Evolutionary conservation across 2,113 vertebrate genomes (phyloP), one percentile per base, ranked within the genome.

Genomic region (Machaerirhynchus nigripectus): DNA sequence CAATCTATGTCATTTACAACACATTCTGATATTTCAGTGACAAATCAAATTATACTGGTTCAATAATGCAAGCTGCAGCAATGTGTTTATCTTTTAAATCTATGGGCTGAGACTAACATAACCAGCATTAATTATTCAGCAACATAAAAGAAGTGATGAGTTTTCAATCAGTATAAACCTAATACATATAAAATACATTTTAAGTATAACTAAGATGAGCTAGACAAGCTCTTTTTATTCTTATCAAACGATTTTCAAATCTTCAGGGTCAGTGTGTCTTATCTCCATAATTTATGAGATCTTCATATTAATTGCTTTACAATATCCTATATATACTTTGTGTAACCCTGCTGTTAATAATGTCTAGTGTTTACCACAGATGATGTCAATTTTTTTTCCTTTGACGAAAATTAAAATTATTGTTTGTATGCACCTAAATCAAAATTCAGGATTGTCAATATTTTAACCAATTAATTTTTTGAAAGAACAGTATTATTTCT

Each of bases 51-150:
- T 56, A 73, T 28, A 61, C 14, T 35, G 39, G 44, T 37, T 91
- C 78, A 82, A 64, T 49, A 44, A 7, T 31, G 11, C n/a, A 74
- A 84, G 26, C 22, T 56, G 39, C 87, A 91, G 85, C 78, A 91
- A 73, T 35, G 81, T 74, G 70, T 69, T 96, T 69, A 23, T 49
- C 35, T 90, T 88, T 68, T 70, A 94, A 95, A 69, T 35, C 33
- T 81, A 31, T 63, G 3, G 33, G 49, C 30, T 35, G 57, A 92
- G 37, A 96, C 55, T 87, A 91, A 90, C 11, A 91, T 46, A 40
- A 81, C 50, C 37, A 69, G 31, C 87, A 74, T 88, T 96, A 78
- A 94, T 91, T 84, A 93, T 46, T 92, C 64, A 96, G 77, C 39
- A 84, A 91, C 67, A 92, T 42, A 94, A 91, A 82, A 95, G 77